Conservation (phyloP, 2,797 vertebrate species). For the Eulemur mongoz region DNA sequence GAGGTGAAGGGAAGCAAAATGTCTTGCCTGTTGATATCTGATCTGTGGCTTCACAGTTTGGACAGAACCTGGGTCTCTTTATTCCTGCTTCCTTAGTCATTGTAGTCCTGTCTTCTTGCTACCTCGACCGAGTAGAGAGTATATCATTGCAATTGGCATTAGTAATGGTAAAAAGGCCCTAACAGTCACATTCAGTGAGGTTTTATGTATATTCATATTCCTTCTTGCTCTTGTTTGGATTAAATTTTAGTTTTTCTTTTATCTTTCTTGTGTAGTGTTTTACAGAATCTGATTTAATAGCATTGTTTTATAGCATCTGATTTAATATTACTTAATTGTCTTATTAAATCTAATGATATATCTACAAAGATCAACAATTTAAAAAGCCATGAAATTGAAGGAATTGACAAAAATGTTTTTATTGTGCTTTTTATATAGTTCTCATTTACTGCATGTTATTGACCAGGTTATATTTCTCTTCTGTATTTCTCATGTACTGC, state of each 20-base stretch:
- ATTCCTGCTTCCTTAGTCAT: neutral
- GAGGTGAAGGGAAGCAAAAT: neutral
- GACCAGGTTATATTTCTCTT: neutral
- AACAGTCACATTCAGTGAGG: neutral
- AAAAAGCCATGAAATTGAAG: conserved; percentile 13
- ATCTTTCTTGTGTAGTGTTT: neutral
- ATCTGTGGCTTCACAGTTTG: neutral
- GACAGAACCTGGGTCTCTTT: neutral
- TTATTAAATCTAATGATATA: conserved; percentile 33
- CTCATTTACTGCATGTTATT: neutral
- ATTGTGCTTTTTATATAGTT: conserved; percentile 12
- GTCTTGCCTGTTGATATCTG: neutral
- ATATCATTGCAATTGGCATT: neutral
- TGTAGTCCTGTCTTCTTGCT: neutral
- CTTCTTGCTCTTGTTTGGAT: conserved; percentile 1
- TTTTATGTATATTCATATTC: neutral
- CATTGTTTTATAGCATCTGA: neutral
- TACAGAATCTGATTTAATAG: neutral
- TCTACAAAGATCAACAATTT: neutral
- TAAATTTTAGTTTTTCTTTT: conserved; percentile 50
- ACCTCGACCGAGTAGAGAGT: neutral
- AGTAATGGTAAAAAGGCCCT: neutral
- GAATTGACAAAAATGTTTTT: conserved; percentile 20
- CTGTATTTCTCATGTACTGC: neutral
- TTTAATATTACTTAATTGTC: neutral